Evolutionary conservation across 2,113 vertebrate species (phyloP).

Genomic region (Erythrocercus mccallii): DNA sequence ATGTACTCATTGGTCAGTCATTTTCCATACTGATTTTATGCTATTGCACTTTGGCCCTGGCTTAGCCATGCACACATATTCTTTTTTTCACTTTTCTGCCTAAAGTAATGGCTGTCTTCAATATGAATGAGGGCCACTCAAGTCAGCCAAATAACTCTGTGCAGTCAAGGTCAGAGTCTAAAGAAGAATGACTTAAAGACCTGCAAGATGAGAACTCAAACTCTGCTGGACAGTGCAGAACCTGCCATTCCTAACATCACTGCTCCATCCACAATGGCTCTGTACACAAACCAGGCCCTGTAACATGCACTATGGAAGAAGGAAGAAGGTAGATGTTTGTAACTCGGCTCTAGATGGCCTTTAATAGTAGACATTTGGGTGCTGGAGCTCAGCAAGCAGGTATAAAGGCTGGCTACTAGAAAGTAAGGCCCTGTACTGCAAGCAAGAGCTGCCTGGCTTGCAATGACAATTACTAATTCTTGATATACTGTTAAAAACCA

Average conservation of each 20-base stretch:
- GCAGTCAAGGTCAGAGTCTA: not conserved
- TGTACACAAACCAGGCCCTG: not conserved
- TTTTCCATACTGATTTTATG: not conserved
- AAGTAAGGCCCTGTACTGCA: not conserved
- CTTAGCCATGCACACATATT: not conserved
- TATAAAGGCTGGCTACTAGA: not conserved
- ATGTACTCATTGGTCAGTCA: not conserved
- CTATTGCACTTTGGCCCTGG: not conserved
- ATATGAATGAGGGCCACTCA: not conserved
- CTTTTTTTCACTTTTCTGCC: not conserved
- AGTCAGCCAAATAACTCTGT: not conserved
- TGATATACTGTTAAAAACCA: not conserved
- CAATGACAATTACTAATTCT: not conserved
- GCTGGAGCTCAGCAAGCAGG: not conserved
- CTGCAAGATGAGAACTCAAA: rapidly evolving
- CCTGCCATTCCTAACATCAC: not conserved
- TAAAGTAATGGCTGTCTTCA: not conserved
- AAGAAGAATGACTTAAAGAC: not conserved
- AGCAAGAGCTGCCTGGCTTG: not conserved
- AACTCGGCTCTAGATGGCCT: not conserved
- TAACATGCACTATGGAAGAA: not conserved
- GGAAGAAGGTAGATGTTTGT: not conserved
- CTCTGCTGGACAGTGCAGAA: not conserved
- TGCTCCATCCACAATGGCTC: not conserved
- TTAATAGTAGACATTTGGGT: not conserved